Evolutionary conservation across 2,797 vertebrate species (phyloP).

Genomic region (Protosalanx chinensis): DNA sequence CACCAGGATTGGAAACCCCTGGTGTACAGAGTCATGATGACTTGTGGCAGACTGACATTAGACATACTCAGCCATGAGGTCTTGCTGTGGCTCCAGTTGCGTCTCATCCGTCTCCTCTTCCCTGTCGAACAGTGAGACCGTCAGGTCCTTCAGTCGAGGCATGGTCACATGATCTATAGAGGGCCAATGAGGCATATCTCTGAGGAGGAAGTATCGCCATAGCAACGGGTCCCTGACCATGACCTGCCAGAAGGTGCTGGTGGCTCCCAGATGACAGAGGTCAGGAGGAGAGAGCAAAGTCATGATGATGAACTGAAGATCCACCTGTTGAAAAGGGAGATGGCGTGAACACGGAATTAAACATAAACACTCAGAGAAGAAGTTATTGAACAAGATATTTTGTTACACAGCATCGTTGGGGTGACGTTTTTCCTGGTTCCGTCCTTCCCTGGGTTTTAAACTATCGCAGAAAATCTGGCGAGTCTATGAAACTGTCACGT

Average conservation of each 20-base stretch:
- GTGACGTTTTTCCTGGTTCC: too few species aligned
- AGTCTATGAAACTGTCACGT: too few species aligned
- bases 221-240: constrained; percentile 84
- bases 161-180: constrained; percentile 85
- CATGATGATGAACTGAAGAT: constrained; percentile 18
- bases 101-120: constrained; percentile 41
- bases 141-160: constrained; percentile 76
- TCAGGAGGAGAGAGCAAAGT: constrained; percentile 13
- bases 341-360: neutral
- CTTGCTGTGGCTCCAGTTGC: neutral
- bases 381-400: too few species aligned
- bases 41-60: neutral
- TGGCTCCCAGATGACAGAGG: constrained; percentile 15
- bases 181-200: constrained; percentile 83
- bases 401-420: too few species aligned
- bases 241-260: constrained; percentile 49
- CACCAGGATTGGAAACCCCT: neutral
- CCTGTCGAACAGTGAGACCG: constrained; percentile 58
- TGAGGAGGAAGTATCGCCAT: constrained; percentile 87
- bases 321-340: constrained; percentile 1
- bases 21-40: neutral
- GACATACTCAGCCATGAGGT: constrained; percentile 10
- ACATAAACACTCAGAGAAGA: too few species aligned
- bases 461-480: too few species aligned
- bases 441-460: too few species aligned